These are phyloP conservation scores for Phengaris arion DNA, from an alignment of 2,888 invertebrate species.

Conservation along the genomic window DNA sequence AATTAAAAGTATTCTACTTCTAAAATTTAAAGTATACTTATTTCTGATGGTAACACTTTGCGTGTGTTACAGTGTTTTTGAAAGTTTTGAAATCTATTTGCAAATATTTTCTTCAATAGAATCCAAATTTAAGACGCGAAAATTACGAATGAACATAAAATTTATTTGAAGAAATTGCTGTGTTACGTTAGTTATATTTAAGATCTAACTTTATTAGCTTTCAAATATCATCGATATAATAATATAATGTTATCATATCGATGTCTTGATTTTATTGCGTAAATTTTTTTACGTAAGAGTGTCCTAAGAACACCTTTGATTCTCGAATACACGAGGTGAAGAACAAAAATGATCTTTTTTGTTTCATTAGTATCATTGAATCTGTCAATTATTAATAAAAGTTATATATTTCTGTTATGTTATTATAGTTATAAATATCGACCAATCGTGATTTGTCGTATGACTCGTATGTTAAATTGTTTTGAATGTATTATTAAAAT, in stretches of 20 bases:
- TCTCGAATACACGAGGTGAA: background rate
- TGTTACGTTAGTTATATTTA: no score
- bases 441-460: constrained; percentile 62
- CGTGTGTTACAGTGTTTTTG: no score
- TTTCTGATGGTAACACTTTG: background rate
- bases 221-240: background rate
- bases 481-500: background rate
- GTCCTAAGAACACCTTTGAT: no score
- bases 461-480: background rate
- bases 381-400: constrained; percentile 22
- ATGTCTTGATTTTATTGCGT: background rate
- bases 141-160: no score
- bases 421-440: constrained; percentile 53
- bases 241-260: background rate
- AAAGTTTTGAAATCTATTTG: no score
- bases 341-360: background rate
- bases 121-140: no score
- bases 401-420: constrained; percentile 46
- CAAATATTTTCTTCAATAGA: no score
- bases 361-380: constrained; percentile 15
- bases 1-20: background rate
- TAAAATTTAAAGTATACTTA: no score
- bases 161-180: background rate
- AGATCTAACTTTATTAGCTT: background rate
- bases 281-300: background rate